These are phyloP conservation scores for Coracias cyanogaster DNA, from an alignment of 2,797 vertebrate genomes.

Conservation along the genomic window DNA sequence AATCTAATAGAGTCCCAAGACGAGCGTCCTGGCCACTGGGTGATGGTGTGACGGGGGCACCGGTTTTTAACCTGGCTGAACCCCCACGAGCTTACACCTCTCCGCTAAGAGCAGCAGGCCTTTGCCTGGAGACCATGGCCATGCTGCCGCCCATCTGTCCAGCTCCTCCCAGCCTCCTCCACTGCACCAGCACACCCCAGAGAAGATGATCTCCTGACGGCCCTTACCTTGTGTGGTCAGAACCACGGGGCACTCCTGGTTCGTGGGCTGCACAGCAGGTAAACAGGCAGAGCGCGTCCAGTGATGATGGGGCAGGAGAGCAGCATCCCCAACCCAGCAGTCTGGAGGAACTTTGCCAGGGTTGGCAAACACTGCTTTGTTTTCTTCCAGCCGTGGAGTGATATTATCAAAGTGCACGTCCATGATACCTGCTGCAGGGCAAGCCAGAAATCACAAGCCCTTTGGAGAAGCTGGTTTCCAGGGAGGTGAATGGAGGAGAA, in stretches of 20 bases:
- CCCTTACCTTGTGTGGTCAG: not conserved
- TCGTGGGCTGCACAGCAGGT: not conserved
- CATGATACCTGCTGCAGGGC: not conserved
- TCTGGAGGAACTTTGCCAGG: not conserved
- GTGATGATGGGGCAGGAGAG: not conserved
- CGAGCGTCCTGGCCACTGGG: fast-evolving
- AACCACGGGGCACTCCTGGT: fast-evolving
- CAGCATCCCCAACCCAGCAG: fast-evolving
- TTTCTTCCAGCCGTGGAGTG: not conserved
- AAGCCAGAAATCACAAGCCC: not conserved
- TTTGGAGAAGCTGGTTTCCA: not conserved
- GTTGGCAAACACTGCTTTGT: fast-evolving
- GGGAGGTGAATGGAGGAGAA: not conserved
- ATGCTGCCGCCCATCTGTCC: fast-evolving
- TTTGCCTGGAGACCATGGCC: fast-evolving
- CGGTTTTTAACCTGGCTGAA: not conserved
- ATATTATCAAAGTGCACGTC: not conserved
- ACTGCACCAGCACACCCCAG: not conserved
- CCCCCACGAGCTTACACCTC: fast-evolving
- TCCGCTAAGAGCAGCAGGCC: not conserved
- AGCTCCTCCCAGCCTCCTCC: not conserved
- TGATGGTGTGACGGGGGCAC: fast-evolving
- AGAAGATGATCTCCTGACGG: fast-evolving
- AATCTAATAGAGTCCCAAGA: not conserved
- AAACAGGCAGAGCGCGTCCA: not conserved